These are phyloP conservation scores for Netelia virgata DNA, from an alignment of 2,888 invertebrate genomes.

Conservation along the genomic window DNA sequence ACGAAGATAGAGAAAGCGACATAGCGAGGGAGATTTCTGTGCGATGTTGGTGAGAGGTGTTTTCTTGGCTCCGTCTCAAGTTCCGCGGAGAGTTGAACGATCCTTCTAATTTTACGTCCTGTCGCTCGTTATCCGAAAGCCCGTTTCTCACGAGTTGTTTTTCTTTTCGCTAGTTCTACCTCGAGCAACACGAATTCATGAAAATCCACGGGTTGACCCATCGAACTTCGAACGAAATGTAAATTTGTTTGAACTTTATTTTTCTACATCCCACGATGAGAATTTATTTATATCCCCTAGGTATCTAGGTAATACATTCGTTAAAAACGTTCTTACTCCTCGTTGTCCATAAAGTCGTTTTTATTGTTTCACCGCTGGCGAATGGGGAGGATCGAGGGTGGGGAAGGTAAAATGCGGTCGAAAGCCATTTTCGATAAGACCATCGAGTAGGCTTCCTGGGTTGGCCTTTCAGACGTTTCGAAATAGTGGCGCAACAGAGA, in stretches of 20 bases:
- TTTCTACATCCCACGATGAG: background rate
- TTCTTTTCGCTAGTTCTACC: constrained; percentile 71
- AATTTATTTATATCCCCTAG: no score
- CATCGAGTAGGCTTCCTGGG: constrained; percentile 45
- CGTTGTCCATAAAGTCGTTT: background rate
- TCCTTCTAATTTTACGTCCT: constrained; percentile 79
- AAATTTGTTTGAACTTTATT: constrained; percentile 3
- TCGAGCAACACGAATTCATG: constrained; percentile 71
- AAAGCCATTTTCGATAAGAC: constrained; percentile 61
- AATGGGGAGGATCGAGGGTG: background rate
- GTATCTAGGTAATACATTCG: no score
- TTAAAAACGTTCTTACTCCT: no score
- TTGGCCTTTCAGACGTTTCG: constrained; percentile 38
- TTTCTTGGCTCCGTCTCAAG: constrained; percentile 77
- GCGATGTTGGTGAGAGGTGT: constrained; percentile 26
- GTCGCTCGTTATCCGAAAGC: constrained; percentile 42
- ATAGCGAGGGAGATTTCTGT: background rate
- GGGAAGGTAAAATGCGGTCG: constrained; percentile 17
- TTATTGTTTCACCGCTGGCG: background rate
- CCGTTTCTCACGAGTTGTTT: constrained; percentile 75
- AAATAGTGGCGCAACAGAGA: constrained; percentile 48
- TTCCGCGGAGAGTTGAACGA: constrained; percentile 75
- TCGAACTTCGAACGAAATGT: constrained; percentile 5
- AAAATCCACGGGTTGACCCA: constrained; percentile 1
- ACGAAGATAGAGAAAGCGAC: constrained; percentile 23